phyloP scores from a whole-genome alignment of 2,888 invertebrate species.

The Morpho achilles region DNA sequence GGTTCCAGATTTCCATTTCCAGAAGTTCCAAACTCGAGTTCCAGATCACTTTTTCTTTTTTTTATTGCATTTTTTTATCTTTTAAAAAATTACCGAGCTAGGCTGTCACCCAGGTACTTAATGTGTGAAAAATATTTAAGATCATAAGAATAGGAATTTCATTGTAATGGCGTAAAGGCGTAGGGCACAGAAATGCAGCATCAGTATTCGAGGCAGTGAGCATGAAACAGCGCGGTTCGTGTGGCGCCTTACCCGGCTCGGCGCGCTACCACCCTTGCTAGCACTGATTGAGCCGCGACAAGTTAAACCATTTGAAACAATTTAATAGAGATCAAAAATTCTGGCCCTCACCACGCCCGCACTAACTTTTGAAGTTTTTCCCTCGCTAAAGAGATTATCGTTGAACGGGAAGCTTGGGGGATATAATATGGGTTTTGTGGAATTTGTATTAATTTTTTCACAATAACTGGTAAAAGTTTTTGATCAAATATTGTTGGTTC shows the following conservation, averaged over 20 bases:
- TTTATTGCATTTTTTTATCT: too few species aligned
- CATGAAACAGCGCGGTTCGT: constrained; percentile 47
- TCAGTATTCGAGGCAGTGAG: constrained; percentile 56
- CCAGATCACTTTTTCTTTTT: too few species aligned
- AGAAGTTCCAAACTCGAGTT: too few species aligned
- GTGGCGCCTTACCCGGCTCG: constrained; percentile 37
- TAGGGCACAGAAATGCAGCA: constrained; percentile 31
- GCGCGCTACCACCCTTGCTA: constrained; percentile 7
- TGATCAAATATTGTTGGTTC: too few species aligned
- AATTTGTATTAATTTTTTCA: constrained; percentile 43
- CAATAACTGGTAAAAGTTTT: constrained; percentile 17
- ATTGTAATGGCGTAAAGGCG: neutral
- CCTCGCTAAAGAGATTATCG: constrained; percentile 77
- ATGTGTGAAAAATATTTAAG: too few species aligned
- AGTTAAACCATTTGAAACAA: constrained; percentile 80
- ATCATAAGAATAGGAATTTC: too few species aligned
- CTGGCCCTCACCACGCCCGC: constrained; percentile 66
- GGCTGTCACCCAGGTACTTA: too few species aligned
- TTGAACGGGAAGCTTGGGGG: constrained; percentile 66
- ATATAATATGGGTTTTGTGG: constrained; percentile 65
- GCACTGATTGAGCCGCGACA: constrained; percentile 79
- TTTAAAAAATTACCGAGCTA: too few species aligned
- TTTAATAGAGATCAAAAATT: constrained; percentile 80
- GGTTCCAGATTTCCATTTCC: too few species aligned
- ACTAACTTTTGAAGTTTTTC: constrained; percentile 80